Evolutionary conservation across 2,888 invertebrate species (phyloP).

Genomic region (Augiades crinisus): DNA sequence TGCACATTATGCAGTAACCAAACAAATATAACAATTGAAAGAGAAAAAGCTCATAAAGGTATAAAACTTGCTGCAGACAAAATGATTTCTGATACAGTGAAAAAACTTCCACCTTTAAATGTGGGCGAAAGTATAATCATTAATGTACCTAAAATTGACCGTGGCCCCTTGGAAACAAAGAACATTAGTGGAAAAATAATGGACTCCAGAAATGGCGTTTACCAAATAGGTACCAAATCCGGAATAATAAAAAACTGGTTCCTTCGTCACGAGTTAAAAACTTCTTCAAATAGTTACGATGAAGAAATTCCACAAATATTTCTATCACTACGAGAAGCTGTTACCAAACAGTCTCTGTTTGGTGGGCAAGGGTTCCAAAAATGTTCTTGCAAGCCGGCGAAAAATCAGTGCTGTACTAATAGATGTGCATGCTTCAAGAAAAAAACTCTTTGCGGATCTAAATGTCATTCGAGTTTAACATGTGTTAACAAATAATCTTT

Average conservation of each 20-base stretch:
- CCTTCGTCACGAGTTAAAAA: neutral
- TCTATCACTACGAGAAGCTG: neutral
- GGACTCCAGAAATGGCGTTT: neutral
- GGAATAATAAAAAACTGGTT: neutral
- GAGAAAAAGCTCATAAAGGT: too few relatives aligned
- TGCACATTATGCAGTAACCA: too few relatives aligned
- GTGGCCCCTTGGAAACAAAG: neutral
- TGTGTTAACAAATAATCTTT: neutral
- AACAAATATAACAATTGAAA: too few relatives aligned
- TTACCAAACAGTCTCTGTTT: neutral
- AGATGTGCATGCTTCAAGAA: conserved; percentile 25
- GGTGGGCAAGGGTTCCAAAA: neutral
- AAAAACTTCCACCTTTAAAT: too few relatives aligned
- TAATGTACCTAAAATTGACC: neutral
- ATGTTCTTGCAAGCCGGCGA: neutral
- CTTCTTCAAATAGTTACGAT: neutral
- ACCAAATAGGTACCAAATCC: neutral
- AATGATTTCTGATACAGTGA: too few relatives aligned
- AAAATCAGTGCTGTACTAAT: conserved; percentile 18
- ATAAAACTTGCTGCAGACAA: too few relatives aligned
- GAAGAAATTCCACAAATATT: neutral
- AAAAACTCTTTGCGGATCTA: conserved; percentile 11
- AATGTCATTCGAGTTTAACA: too few relatives aligned
- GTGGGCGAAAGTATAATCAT: too few relatives aligned
- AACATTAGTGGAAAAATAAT: neutral